Conservation (phyloP, 2,113 vertebrate species). For the Poecilia latipinna region DNA sequence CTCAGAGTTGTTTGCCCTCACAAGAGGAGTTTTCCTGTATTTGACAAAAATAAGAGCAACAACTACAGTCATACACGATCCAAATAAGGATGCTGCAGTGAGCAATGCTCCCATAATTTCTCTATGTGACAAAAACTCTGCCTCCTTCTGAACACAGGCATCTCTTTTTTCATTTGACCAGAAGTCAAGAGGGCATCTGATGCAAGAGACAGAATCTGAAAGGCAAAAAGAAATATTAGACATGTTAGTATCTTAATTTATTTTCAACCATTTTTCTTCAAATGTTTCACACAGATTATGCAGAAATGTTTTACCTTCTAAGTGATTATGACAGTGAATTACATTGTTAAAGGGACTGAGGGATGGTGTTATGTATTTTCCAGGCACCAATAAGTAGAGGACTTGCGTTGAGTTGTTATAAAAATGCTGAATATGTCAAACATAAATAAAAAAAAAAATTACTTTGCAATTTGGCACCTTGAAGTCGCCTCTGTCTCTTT, state of each 20-base stretch:
- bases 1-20: conserved; percentile 34
- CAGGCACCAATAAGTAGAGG: too few species aligned
- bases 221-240: too few species aligned
- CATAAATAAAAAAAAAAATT: too few species aligned
- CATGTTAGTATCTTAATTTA: too few species aligned
- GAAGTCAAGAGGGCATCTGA: conserved; percentile 64
- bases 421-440: too few species aligned
- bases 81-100: conserved; percentile 60
- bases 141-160: conserved; percentile 65
- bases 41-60: conserved; percentile 67
- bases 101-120: conserved; percentile 74
- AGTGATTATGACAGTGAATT: too few species aligned
- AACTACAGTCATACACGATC: conserved; percentile 58
- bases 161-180: conserved; percentile 73
- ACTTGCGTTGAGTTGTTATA: too few species aligned
- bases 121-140: conserved; percentile 68
- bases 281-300: neutral
- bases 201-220: conserved; percentile 59
- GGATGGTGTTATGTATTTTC: neutral
- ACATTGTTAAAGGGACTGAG: too few species aligned
- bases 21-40: conserved; percentile 69
- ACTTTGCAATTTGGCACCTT: too few species aligned
- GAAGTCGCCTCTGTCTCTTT: too few species aligned
- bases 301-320: conserved; percentile 15
- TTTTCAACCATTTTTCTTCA: neutral